phyloP scores from a whole-genome alignment of 2,797 vertebrate genomes.

The Liparis tanakae region DNA sequence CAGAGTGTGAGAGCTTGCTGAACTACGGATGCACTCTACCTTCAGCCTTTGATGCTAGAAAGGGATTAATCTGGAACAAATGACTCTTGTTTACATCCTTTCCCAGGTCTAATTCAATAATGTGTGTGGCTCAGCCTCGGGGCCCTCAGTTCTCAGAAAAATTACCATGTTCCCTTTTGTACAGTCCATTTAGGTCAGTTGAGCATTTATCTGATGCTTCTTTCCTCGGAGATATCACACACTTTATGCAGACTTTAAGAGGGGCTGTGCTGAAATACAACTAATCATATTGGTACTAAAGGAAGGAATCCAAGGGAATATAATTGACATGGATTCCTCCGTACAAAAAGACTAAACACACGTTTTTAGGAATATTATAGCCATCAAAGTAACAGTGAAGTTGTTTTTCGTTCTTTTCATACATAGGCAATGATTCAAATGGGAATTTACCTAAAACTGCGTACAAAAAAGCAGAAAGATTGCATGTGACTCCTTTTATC shows the following conservation, averaged over 20 bases:
- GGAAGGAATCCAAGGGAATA: neutral
- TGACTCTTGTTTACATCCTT: conserved; percentile 47
- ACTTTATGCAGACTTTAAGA: neutral
- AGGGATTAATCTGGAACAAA: conserved; percentile 50
- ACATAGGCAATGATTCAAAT: neutral
- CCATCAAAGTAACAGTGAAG: conserved; percentile 2
- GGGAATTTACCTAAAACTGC: neutral
- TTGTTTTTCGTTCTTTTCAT: neutral
- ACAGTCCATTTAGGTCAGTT: conserved; percentile 19
- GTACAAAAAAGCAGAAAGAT: neutral
- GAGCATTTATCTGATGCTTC: neutral
- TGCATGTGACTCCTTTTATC: neutral
- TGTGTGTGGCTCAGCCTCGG: conserved; percentile 19
- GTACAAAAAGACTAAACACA: neutral
- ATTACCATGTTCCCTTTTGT: conserved; percentile 34
- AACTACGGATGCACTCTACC: conserved; percentile 38
- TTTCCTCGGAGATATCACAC: neutral
- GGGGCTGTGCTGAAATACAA: neutral
- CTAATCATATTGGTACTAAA: neutral
- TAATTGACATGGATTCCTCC: neutral
- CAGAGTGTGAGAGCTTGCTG: conserved; percentile 22
- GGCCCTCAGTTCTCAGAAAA: conserved; percentile 1
- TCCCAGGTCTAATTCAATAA: conserved; percentile 45
- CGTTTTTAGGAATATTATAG: neutral
- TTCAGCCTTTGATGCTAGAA: conserved; percentile 28